Percentiles rank a stretch among this genome's conserved stretches.
phyloP scores from a whole-genome alignment of 2,888 invertebrate genomes.

The Macrosoma leucophasiata region DNA sequence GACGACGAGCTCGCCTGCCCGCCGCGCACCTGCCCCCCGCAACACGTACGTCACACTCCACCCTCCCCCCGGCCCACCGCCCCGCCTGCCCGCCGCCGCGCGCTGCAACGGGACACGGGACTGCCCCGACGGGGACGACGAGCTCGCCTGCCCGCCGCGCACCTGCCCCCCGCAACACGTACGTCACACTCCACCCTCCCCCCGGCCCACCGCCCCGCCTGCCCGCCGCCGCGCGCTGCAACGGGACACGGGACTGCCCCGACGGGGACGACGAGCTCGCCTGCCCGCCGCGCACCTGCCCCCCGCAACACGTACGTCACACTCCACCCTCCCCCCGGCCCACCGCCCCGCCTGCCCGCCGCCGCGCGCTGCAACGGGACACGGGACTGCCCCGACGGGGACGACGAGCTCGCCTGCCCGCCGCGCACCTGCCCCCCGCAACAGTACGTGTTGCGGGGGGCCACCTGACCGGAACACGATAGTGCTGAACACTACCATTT shows the following conservation, averaged over 20 bases:
- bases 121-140: constrained; percentile 84
- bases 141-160: constrained; percentile 80
- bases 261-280: constrained; percentile 82
- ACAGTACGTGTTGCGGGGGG: too few relatives aligned
- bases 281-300: constrained; percentile 82
- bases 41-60: constrained; percentile 53
- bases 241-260: constrained; percentile 82
- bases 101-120: constrained; percentile 84
- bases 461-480: too few relatives aligned
- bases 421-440: constrained; percentile 80
- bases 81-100: constrained; percentile 77
- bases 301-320: constrained; percentile 70
- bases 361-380: constrained; percentile 82
- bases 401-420: constrained; percentile 84
- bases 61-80: too few relatives aligned
- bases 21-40: constrained; percentile 79
- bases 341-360: constrained; percentile 79
- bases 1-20: constrained; percentile 85
- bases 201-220: constrained; percentile 84
- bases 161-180: constrained; percentile 80
- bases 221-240: constrained; percentile 78
- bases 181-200: constrained; percentile 17
- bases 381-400: constrained; percentile 81
- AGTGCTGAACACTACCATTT: too few relatives aligned
- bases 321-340: too few relatives aligned